Percentiles rank a stretch among this genome's conserved stretches.
Conservation (phyloP, 2,113 vertebrate species). For the Scomber colias region DNA sequence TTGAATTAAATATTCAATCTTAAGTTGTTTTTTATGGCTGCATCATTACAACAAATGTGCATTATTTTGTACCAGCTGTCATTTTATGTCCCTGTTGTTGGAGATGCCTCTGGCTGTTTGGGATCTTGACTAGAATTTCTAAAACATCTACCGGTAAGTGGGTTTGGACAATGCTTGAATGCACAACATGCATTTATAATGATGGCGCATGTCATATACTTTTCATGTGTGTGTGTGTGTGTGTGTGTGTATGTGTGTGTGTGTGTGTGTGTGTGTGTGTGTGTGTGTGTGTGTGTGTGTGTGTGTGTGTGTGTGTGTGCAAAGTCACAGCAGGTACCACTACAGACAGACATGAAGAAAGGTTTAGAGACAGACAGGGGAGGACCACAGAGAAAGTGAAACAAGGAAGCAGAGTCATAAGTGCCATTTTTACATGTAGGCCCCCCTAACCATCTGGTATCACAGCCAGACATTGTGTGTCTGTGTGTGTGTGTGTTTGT, state of each 20-base stretch:
- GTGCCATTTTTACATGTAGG: background rate
- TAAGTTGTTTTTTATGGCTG: background rate
- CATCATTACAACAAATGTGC: background rate
- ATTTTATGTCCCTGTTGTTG: background rate
- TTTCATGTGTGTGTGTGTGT: too few relatives aligned
- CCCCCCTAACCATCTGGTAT: background rate
- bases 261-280: too few relatives aligned
- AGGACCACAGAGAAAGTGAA: background rate
- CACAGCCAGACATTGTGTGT: background rate
- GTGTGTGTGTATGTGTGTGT: background rate
- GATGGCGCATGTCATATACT: background rate
- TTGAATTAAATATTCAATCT: background rate
- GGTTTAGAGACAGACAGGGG: background rate
- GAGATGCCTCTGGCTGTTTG: background rate
- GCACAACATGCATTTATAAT: background rate
- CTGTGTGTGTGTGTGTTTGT: background rate
- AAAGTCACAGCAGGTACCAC: conserved; percentile 9
- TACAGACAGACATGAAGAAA: background rate
- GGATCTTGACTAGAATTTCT: conserved; percentile 16
- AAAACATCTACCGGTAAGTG: conserved; percentile 12
- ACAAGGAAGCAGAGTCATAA: conserved; percentile 2
- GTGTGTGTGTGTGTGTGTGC: too few relatives aligned
- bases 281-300: background rate
- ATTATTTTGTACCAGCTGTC: background rate
- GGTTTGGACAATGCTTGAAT: background rate